Base-by-base conservation (phyloP, 2,113 vertebrate genomes). In the Condylura cristata region DNA sequence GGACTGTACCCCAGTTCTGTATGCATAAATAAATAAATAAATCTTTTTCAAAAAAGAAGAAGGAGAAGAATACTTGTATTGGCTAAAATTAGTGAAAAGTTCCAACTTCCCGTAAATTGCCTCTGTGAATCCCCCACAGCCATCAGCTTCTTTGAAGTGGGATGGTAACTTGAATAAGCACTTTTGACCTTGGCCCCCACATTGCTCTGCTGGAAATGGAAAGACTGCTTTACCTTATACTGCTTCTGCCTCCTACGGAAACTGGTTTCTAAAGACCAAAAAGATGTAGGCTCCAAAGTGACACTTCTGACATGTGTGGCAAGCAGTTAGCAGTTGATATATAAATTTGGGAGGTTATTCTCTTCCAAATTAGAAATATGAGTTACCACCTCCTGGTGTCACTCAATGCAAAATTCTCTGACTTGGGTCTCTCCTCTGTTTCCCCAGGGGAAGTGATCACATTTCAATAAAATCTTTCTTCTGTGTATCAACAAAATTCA, bases 81-180 rank as follows among this genome's bases (percentile, higher is more conserved):
- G 63, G 37, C 70, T 94, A 48, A 89, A 92, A 76, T 93, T 71
- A 92, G 32, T 41, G 56, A 86, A 88, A 82, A 89, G 34, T 87
- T 94, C 76, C 58, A 61, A 96, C 91, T 97, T 96, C 89, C 95
- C 66, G 13, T 96, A 94, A 96, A 95, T 89, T 95, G 90, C 84
- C 84, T 95, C 87, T 95, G 94, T 97, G 87, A 97, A 93, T 96
- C 95, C 92, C 94, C 96, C 83, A 63, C 1, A 70, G 20, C 91
- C 65, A 65, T 53, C 87, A 81, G 95, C 81, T 89, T 86, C 94
- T 96, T 96, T 96, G 86, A 95, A 97, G 89, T 94, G 56, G 74
- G 41, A 91, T 66, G 80, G 37, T 53, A 75, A 89, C 74, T 95
- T 46, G 56, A 96, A 86, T 26, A 79, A 96, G 86, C 63, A 85